phyloP scores from a whole-genome alignment of 2,888 invertebrate species.

The Acanthosepion esculentum region DNA sequence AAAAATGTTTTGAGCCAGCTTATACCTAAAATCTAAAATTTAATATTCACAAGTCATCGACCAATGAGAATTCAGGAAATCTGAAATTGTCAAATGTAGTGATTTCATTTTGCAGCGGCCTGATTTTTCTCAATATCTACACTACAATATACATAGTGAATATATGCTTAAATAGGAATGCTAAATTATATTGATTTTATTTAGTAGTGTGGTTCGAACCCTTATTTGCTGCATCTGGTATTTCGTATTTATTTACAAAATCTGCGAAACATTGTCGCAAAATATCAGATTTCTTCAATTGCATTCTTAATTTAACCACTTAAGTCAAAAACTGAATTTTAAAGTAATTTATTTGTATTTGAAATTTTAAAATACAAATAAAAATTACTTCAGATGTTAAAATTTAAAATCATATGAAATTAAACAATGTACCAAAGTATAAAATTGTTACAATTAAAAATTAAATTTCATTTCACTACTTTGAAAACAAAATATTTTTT shows the following conservation, averaged over 20 bases:
- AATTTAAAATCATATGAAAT: too few species aligned
- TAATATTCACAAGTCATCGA: slow-evolving; percentile 33
- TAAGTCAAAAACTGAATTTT: neutral
- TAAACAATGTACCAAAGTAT: too few species aligned
- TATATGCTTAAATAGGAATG: neutral
- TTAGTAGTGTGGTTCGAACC: neutral
- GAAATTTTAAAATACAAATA: too few species aligned
- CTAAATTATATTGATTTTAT: neutral
- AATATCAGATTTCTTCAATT: neutral
- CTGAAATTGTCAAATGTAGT: neutral
- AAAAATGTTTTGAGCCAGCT: neutral
- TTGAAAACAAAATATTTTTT: too few species aligned
- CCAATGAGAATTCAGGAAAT: neutral
- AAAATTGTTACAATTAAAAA: too few species aligned
- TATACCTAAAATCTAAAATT: slow-evolving; percentile 11
- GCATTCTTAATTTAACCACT: neutral
- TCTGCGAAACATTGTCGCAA: neutral
- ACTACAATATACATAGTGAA: too few species aligned
- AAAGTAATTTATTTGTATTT: neutral
- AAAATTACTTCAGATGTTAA: too few species aligned
- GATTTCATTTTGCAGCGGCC: neutral
- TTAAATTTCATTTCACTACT: too few species aligned
- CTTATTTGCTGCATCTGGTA: neutral
- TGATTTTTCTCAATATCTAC: neutral
- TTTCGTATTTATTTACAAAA: neutral